Percentiles rank a stretch among this genome's conserved stretches.
phyloP scores from a whole-genome alignment of 2,888 invertebrate species.

The Anthoptus insignis region DNA sequence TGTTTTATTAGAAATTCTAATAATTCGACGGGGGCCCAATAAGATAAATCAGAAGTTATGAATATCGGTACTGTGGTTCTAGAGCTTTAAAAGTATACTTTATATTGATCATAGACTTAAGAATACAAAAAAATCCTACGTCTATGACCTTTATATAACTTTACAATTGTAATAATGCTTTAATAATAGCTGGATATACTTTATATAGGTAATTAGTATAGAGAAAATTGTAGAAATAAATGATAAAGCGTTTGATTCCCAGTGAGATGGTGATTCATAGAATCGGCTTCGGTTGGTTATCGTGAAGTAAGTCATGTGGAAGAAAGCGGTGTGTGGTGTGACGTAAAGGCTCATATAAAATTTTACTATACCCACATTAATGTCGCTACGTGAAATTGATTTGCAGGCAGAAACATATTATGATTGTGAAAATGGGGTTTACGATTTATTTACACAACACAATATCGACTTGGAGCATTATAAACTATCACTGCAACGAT shows the following conservation, averaged over 20 bases:
- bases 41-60: too few relatives aligned
- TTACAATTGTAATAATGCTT: too few relatives aligned
- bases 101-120: too few relatives aligned
- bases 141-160: too few relatives aligned
- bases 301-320: conserved; percentile 69
- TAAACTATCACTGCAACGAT: conserved; percentile 73
- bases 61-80: too few relatives aligned
- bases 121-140: too few relatives aligned
- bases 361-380: conserved; percentile 86
- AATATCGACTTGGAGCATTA: conserved; percentile 77
- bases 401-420: conserved; percentile 86
- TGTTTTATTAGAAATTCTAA: too few relatives aligned
- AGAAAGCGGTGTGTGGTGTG: conserved; percentile 74
- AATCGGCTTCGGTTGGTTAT: conserved; percentile 61
- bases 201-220: too few relatives aligned
- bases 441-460: conserved; percentile 86
- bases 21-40: too few relatives aligned
- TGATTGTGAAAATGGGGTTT: conserved; percentile 87
- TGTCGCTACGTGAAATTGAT: conserved; percentile 87
- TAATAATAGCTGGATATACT: too few relatives aligned
- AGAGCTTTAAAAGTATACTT: too few relatives aligned
- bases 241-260: conserved; percentile 13
- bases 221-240: background rate
- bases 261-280: conserved; percentile 29
- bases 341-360: conserved; percentile 84